Conservation (phyloP, 2,888 invertebrate genomes). For the Notodonta ziczac region DNA sequence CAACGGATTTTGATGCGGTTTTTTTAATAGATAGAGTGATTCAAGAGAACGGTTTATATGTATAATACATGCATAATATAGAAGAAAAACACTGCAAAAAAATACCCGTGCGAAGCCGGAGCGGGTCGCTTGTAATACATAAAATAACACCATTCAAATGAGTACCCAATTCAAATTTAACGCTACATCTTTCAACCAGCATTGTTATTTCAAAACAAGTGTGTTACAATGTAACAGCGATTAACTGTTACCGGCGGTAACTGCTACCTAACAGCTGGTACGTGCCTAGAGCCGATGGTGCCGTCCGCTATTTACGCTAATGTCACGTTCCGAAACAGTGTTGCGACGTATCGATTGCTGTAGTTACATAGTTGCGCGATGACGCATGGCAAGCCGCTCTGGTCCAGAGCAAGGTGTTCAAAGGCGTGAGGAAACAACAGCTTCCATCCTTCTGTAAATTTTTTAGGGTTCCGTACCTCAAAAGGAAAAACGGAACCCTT, state of each 20-base stretch:
- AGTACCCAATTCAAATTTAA: neutral
- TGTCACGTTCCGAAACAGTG: conserved; percentile 19
- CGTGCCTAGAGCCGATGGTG: conserved; percentile 14
- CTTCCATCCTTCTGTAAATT: no score
- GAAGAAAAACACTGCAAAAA: no score
- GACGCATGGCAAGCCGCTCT: conserved; percentile 9
- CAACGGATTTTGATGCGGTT: no score
- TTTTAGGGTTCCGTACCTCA: no score
- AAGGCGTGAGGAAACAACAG: no score
- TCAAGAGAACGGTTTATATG: no score
- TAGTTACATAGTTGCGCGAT: conserved; percentile 37
- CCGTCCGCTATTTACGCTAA: conserved; percentile 22
- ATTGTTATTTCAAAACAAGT: conserved; percentile 17
- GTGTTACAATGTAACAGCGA: conserved; percentile 11
- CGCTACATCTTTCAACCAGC: conserved; percentile 12
- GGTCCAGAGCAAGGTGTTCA: neutral
- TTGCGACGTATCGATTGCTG: conserved; percentile 14
- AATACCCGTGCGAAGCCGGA: no score
- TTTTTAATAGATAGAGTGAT: no score
- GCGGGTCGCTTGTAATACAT: neutral
- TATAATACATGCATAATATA: no score
- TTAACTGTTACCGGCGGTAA: conserved; percentile 6
- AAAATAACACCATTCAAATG: neutral
- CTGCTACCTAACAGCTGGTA: conserved; percentile 11
- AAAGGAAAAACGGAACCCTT: no score